A percentile compares a stretch with the other conserved stretches of the same genome.
Evolutionary conservation across 2,888 invertebrate species (phyloP).

Genomic region (Seira sanloemensis): DNA sequence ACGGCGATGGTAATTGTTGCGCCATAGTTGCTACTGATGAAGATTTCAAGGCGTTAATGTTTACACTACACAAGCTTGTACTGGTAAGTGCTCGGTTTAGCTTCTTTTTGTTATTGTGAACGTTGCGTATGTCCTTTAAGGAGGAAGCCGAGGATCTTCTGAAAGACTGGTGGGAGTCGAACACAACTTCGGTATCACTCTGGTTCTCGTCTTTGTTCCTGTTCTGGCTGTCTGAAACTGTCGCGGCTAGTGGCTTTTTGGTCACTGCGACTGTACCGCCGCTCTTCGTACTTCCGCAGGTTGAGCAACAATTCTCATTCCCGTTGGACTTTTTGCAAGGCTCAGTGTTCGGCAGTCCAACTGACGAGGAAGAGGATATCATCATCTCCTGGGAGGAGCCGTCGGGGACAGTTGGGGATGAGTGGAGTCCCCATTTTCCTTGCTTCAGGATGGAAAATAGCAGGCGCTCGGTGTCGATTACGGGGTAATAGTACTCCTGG

Average conservation of each 20-base stretch:
- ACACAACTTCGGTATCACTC: slow-evolving; percentile 59
- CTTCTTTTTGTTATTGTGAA: neutral
- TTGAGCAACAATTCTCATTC: slow-evolving; percentile 23
- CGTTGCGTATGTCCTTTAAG: slow-evolving; percentile 5
- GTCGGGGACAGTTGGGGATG: neutral
- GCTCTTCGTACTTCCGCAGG: slow-evolving; percentile 33
- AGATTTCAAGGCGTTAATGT: neutral
- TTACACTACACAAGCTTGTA: slow-evolving; percentile 27
- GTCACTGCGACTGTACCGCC: slow-evolving; percentile 15
- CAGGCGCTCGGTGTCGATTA: slow-evolving; percentile 52
- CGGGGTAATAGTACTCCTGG: slow-evolving; percentile 54
- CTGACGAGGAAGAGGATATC: neutral
- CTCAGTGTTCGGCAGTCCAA: neutral
- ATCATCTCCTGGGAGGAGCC: slow-evolving; percentile 26
- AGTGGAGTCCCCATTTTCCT: slow-evolving; percentile 37
- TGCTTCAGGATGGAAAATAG: slow-evolving; percentile 54
- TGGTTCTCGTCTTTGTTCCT: slow-evolving; percentile 21
- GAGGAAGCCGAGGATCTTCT: slow-evolving; percentile 8
- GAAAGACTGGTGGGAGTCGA: slow-evolving; percentile 57
- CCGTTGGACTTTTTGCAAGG: neutral
- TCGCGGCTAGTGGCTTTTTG: neutral
- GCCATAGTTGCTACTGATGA: slow-evolving; percentile 9
- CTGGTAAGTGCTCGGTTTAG: slow-evolving; percentile 26
- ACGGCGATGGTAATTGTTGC: slow-evolving; percentile 16
- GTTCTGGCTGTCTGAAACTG: neutral